Base-by-base conservation (phyloP, 2,797 vertebrate species). In the Toxotes lorentzi region DNA sequence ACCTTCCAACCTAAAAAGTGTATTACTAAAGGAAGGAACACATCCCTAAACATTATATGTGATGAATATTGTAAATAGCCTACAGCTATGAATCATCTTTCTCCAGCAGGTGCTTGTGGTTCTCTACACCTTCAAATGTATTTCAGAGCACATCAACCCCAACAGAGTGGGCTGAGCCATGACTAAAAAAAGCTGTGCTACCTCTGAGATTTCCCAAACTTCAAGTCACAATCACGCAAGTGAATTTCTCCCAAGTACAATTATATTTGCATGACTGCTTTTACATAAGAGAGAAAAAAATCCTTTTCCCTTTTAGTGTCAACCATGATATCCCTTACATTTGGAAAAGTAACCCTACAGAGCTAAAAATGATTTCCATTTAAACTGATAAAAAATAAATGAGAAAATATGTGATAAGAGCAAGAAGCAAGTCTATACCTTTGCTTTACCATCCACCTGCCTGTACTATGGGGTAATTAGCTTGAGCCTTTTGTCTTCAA, bases 201-300 rank as follows among this genome's bases (percentile, higher is more conserved):
- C 56, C 78, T 72, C 53, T 16, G 78, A 82, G 59, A 75, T 40
- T 58, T 62, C 51, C 19, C 27, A 64, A 73, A 83, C 43, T 75
- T 64, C 19, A 45, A 65, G 50, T 71, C 7, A 19, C 64, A 21
- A 23, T 74, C 65, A 73, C 38, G 23, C 30, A 51, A 67, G 21
- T n/a, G 43, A 68, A 68, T 74, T 53, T 78, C 43, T 78, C 21
- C 75, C 59, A 80, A 62, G 56, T 41, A 27, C 35, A 73, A 84
- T 82, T 82, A 60, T 54, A 69, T 78, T 70, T 76, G 76, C 70
- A 73, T 62, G 61, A 74, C 68, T 64, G 68, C 65, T 73, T 81
- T 59, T 41, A 51, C n/a, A 40, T 41, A 70, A 68, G 24, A 51
- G 14, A n/a, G 5, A 19, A 24, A 47, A 35, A 60, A 27, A 16